A percentile compares a stretch with the other conserved stretches of the same genome.
phyloP scores from a whole-genome alignment of 2,888 invertebrate genomes.

The Scaptomyza polygonia region DNA sequence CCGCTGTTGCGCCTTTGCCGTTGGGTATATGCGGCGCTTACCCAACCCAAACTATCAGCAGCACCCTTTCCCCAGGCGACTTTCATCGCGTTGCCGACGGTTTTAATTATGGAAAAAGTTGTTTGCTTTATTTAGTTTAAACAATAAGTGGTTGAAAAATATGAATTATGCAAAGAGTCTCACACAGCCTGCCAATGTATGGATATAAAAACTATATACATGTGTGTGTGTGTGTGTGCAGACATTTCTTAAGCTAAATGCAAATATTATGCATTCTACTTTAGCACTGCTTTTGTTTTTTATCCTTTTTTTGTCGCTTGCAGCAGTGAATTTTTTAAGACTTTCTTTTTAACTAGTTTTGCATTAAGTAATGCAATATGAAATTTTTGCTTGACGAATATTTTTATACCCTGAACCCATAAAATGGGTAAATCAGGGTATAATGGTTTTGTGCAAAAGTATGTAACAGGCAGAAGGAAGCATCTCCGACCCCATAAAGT shows the following conservation, averaged over 20 bases:
- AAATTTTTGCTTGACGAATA: slow-evolving; percentile 16
- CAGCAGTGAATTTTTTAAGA: slow-evolving; percentile 12
- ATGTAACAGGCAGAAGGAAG: no score
- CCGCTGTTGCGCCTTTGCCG: slow-evolving; percentile 50
- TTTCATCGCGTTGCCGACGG: slow-evolving; percentile 56
- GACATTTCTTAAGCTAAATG: slow-evolving; percentile 70
- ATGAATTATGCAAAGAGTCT: slow-evolving; percentile 70
- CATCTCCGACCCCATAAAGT: no score
- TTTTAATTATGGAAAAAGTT: slow-evolving; percentile 78
- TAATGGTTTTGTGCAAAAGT: no score
- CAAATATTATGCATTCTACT: slow-evolving; percentile 60
- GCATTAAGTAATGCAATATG: slow-evolving; percentile 64
- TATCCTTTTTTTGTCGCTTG: slow-evolving; percentile 20
- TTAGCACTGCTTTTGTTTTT: slow-evolving; percentile 32
- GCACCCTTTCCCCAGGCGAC: slow-evolving; percentile 19
- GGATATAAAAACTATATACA: slow-evolving; percentile 10
- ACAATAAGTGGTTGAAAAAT: slow-evolving; percentile 76
- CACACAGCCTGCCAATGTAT: slow-evolving; percentile 31
- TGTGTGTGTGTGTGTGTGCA: slow-evolving; percentile 24
- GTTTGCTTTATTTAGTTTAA: slow-evolving; percentile 75
- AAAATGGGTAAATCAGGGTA: no score
- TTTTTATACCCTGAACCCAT: no score
- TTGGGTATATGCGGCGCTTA: slow-evolving; percentile 17
- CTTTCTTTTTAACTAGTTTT: slow-evolving; percentile 39
- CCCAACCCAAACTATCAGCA: not conserved